Evolutionary conservation across 1,140 invertebrate species (phyloP).

Genomic region (Cephus cinctus): DNA sequence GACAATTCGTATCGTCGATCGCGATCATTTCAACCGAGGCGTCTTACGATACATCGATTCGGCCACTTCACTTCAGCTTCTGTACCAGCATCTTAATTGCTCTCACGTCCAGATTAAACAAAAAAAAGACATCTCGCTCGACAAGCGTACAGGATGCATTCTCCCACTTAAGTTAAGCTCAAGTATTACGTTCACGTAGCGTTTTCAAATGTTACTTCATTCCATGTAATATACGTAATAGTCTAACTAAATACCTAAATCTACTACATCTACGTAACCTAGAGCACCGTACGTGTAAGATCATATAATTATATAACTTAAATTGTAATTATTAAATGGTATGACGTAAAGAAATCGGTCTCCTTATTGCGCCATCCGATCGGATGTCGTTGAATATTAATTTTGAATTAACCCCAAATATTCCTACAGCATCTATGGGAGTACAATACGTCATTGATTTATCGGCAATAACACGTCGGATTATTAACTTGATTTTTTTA

Average conservation of each 20-base stretch:
- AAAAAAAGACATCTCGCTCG: slow-evolving; percentile 25
- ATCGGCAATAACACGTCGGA: too few species aligned
- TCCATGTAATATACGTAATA: slow-evolving; percentile 59
- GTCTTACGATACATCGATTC: too few species aligned
- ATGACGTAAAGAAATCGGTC: slow-evolving; percentile 43
- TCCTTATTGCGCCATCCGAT: slow-evolving; percentile 2
- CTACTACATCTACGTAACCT: slow-evolving; percentile 54
- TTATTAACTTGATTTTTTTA: too few species aligned
- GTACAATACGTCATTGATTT: too few species aligned
- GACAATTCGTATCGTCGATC: too few species aligned
- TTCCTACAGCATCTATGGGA: too few species aligned
- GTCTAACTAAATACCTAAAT: slow-evolving; percentile 54
- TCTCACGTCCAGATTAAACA: too few species aligned
- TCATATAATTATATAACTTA: slow-evolving; percentile 57
- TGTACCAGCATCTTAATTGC: too few species aligned
- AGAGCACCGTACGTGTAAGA: slow-evolving; percentile 55
- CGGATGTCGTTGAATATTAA: too few species aligned
- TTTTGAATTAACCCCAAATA: too few species aligned
- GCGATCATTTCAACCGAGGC: too few species aligned
- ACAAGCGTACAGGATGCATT: slow-evolving; percentile 34
- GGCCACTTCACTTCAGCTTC: too few species aligned
- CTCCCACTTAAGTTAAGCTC: slow-evolving; percentile 50
- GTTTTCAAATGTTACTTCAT: slow-evolving; percentile 56
- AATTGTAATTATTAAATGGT: slow-evolving; percentile 59
- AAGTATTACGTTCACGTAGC: slow-evolving; percentile 56